Conservation (phyloP, 2,888 invertebrate species). For the Leptothorax acervorum region DNA sequence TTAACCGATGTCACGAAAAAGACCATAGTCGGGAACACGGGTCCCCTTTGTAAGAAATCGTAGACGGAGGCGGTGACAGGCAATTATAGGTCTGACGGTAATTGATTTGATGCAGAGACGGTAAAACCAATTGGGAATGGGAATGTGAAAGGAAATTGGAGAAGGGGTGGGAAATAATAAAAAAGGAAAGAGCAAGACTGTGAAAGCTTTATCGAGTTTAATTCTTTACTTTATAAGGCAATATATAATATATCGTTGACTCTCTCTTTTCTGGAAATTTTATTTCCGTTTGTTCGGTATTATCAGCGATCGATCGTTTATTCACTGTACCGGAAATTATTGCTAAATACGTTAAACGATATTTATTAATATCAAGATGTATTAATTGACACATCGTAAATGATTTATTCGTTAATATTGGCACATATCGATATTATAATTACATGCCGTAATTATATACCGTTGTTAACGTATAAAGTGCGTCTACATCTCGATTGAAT, state of each 20-base stretch:
- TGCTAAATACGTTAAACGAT: slow-evolving; percentile 16
- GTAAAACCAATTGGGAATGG: slow-evolving; percentile 43
- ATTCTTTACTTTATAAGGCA: neutral
- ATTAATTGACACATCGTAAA: slow-evolving; percentile 17
- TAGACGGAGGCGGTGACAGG: slow-evolving; percentile 53
- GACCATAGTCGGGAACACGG: slow-evolving; percentile 30
- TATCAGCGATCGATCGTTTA: slow-evolving; percentile 1
- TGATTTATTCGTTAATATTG: slow-evolving; percentile 15
- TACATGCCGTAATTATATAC: neutral
- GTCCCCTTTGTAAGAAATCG: slow-evolving; percentile 50
- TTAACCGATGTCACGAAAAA: slow-evolving; percentile 44
- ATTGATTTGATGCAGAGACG: slow-evolving; percentile 56
- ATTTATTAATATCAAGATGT: slow-evolving; percentile 31
- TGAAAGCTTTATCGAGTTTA: slow-evolving; percentile 27
- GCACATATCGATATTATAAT: neutral
- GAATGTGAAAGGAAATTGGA: slow-evolving; percentile 38
- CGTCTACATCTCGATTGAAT: neutral
- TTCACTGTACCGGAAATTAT: neutral
- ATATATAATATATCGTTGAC: neutral
- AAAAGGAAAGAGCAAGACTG: slow-evolving; percentile 58
- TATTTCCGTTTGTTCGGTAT: neutral
- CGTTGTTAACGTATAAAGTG: neutral
- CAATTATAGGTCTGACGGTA: slow-evolving; percentile 52
- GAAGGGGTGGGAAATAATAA: slow-evolving; percentile 52
- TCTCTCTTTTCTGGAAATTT: slow-evolving; percentile 6